Evolutionary conservation across 2,113 vertebrate species (phyloP), one percentile per base, ranked within the genome.

Genomic region (Cynopterus brachyotis): DNA sequence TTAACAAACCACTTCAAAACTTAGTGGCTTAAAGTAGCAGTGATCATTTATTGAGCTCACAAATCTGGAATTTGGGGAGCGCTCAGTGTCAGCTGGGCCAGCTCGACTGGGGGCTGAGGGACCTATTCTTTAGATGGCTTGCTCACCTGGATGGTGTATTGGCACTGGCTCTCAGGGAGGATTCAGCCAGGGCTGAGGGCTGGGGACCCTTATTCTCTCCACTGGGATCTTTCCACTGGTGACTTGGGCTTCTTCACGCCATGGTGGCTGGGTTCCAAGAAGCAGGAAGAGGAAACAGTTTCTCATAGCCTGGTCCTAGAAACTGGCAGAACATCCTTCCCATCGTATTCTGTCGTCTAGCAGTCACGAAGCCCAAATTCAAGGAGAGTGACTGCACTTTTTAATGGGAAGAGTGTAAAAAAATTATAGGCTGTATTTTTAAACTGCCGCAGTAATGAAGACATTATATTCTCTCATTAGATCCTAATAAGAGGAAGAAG

Each of bases 271-370:
- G 20, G 4, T 62, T 80, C 26, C 24, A 50, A 40, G 64, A 83
- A 47, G 19, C 64, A 50, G 35, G 42, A 40, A 64, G 69, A 50
- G 16, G 30, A 89, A 64, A 32, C 4, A 3, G 11, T 32, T 64
- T 42, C 69, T 73, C 67, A 37, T 64, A 26, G 3, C 17, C 64
- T 16, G 28, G 35, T 24, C 22, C 95, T 53, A 16, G 35, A 42
- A 64, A 22, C 35, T 0, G 24, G 5, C 20, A 4, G 0, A 35
- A 15, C 11, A 0, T 42, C 12, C 1, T 26, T 67, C 66, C 66
- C 37, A 40, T 64, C 62, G 37, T 12, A 17, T 11, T 83, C n/a
- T 40, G 15, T 35, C 11, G 4, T 50, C 15, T 50, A 35, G 78
- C 12, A 35, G 35, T 24, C 17, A 50, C 70, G 47, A 62, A 42